phyloP scores from a whole-genome alignment of 2,113 vertebrate genomes.

The Candoia aspera region DNA sequence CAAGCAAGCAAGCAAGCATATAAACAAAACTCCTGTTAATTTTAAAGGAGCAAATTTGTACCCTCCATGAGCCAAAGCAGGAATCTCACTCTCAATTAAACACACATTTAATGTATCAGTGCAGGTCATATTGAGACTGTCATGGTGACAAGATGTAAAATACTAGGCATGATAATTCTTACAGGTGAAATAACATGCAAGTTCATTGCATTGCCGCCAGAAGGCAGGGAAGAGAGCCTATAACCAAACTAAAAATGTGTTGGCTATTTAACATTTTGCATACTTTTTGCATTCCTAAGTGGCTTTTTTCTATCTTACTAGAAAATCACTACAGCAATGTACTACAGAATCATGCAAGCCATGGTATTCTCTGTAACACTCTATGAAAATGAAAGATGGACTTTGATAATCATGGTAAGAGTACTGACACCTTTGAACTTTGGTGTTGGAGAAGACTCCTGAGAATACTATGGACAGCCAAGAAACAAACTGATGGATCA shows the following conservation, averaged over 20 bases:
- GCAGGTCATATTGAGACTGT: constrained; percentile 1
- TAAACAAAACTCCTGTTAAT: neutral
- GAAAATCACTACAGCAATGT: neutral
- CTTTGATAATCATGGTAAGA: neutral
- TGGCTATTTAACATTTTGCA: neutral
- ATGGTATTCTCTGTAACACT: neutral
- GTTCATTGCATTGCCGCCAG: neutral
- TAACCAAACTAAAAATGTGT: neutral
- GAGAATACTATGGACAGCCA: neutral
- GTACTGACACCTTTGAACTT: neutral
- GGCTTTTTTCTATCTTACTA: neutral
- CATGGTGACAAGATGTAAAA: neutral
- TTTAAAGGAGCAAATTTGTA: neutral
- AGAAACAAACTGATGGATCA: neutral
- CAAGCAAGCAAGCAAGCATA: neutral
- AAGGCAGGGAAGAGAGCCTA: neutral
- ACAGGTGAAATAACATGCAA: neutral
- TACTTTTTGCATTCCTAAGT: neutral
- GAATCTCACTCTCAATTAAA: constrained; percentile 13
- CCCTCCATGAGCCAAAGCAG: neutral
- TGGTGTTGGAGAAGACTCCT: neutral
- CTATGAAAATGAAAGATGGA: neutral
- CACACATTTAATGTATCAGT: neutral
- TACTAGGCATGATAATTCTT: neutral
- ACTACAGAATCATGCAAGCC: neutral